Evolutionary conservation across 2,888 invertebrate genomes (phyloP), one percentile per base, ranked within the genome.

Genomic region (Neoaliturus tenellus): DNA sequence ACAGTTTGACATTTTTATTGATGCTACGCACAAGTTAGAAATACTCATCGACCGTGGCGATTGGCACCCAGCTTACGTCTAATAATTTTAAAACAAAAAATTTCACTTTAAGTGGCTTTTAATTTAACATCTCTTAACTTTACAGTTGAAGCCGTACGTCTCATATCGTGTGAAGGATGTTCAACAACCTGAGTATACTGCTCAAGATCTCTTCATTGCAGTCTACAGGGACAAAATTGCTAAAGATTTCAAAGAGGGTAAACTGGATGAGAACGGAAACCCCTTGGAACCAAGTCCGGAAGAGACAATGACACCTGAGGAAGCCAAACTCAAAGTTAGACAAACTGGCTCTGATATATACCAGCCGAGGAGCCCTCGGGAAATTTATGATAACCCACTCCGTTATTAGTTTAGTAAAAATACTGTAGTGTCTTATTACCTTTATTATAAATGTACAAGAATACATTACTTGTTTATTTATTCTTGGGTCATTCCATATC

Each of bases 101-200:
- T n/a, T n/a, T n/a, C n/a, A n/a, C n/a, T n/a, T n/a, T n/a, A n/a
- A n/a, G n/a, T n/a, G n/a, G n/a, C n/a, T n/a, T n/a, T n/a, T n/a
- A n/a, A n/a, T n/a, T n/a, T n/a, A n/a, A n/a, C n/a, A n/a, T n/a
- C n/a, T n/a, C n/a, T n/a, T n/a, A n/a, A n/a, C n/a, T 86, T 91
- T 92, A 81, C 90, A 94, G 91, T 91, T 99, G 25, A 98, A 97
- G 90, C 98, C 99, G 0, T 99, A 99, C 88, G 99, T 99, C 0
- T 97, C 98, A 0, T 99, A 99, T 90, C 94, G 93, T 90, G 91
- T 90, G 0, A 92, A 93, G 2, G 94, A 96, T 83, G 93, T 98
- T 0, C 90, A 92, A 14, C 97, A 98, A 89, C 93, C 94, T 0
- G 95, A 96, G 90, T 97, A 98, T 88, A 98, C 97, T 0, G 92